A percentile compares a stretch with the other conserved stretches of the same genome.
Evolutionary conservation across 2,113 vertebrate genomes (phyloP).

Genomic region (Chamaea fasciata): DNA sequence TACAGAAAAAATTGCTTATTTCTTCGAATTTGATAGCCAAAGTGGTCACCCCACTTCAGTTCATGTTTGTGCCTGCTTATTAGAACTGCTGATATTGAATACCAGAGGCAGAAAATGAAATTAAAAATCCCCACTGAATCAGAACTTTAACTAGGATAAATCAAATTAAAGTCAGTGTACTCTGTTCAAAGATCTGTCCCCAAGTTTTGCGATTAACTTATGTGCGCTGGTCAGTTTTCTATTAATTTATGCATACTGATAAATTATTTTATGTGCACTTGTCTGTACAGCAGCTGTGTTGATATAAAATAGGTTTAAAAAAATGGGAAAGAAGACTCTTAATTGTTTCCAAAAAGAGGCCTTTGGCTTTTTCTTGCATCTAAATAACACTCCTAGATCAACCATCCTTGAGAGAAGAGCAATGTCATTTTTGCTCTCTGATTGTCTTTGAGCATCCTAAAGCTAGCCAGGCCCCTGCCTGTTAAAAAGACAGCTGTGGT

Average conservation of each 20-base stretch:
- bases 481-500: conserved; percentile 4
- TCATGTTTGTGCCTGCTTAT: background rate
- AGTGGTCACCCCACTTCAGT: background rate
- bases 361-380: background rate
- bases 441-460: background rate
- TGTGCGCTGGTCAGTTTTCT: background rate
- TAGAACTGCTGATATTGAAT: background rate
- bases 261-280: background rate
- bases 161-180: background rate
- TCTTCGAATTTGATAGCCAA: background rate
- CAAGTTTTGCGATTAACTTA: background rate
- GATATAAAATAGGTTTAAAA: background rate
- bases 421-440: background rate
- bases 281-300: background rate
- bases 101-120: background rate
- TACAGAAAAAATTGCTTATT: background rate
- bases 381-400: background rate
- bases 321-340: background rate
- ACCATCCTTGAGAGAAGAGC: background rate
- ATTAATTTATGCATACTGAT: background rate
- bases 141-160: background rate
- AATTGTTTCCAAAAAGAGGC: background rate
- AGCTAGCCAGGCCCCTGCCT: background rate
- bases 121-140: background rate
- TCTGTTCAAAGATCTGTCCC: background rate